phyloP scores from a whole-genome alignment of 2,797 vertebrate species.

The Gymnothorax javanicus region DNA sequence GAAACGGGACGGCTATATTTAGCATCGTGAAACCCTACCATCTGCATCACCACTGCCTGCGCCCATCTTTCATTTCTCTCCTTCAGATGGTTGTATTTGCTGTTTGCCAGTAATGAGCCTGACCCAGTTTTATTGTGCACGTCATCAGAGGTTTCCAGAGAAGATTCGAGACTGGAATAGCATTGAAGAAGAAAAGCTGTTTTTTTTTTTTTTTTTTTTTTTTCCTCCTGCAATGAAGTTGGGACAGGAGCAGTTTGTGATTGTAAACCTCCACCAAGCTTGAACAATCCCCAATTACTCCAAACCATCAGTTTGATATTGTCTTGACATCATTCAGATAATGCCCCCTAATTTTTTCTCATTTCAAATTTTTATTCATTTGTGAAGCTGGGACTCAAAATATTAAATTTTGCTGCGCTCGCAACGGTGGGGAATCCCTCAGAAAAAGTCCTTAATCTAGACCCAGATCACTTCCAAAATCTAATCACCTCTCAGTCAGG shows the following conservation, averaged over 20 bases:
- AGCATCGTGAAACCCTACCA: neutral
- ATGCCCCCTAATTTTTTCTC: too few relatives aligned
- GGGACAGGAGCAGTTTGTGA: neutral
- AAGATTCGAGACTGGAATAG: neutral
- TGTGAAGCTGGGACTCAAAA: too few relatives aligned
- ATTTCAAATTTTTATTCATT: too few relatives aligned
- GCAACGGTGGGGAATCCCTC: too few relatives aligned
- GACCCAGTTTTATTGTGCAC: neutral
- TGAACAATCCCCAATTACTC: too few relatives aligned
- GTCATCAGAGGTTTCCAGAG: constrained; percentile 8
- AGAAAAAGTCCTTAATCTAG: too few relatives aligned
- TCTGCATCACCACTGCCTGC: constrained; percentile 6
- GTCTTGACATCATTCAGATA: too few relatives aligned
- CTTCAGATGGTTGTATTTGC: neutral
- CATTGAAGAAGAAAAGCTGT: neutral
- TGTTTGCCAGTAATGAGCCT: neutral
- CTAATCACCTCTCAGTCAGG: too few relatives aligned
- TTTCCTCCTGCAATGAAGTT: neutral
- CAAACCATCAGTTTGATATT: too few relatives aligned
- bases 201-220: neutral
- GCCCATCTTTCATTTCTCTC: neutral
- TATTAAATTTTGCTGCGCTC: too few relatives aligned
- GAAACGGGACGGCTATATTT: constrained; percentile 9
- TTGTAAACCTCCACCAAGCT: too few relatives aligned
- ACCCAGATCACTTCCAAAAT: too few relatives aligned